A percentile compares a stretch with the other conserved stretches of the same genome.
Evolutionary conservation across 2,797 vertebrate genomes (phyloP).

Genomic region (Squalus acanthias): DNA sequence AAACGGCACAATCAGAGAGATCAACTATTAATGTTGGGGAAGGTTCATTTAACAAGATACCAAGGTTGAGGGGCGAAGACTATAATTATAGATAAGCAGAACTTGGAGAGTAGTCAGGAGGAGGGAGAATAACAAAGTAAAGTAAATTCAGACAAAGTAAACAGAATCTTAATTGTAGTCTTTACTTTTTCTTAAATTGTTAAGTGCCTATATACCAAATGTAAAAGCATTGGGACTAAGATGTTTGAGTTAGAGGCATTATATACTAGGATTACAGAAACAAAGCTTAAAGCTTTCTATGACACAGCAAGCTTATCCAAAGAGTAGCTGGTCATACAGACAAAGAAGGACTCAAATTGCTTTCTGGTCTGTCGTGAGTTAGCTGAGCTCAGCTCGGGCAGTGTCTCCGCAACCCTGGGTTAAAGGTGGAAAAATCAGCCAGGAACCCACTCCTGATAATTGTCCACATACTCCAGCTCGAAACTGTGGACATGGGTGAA

Average conservation of each 20-base stretch:
- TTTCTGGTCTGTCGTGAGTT: not conserved
- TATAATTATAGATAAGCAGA: constrained; percentile 8
- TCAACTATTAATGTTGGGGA: not conserved
- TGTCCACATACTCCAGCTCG: not conserved
- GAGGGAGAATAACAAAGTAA: not conserved
- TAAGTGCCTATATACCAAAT: not conserved
- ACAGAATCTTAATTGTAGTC: not conserved
- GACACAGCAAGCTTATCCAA: not conserved
- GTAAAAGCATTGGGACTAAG: not conserved
- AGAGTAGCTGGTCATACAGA: not conserved
- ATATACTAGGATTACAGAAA: not conserved
- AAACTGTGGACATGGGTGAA: not conserved
- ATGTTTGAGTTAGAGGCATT: not conserved
- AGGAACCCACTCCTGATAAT: not conserved
- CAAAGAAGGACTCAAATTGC: not conserved
- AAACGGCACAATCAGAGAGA: not conserved
- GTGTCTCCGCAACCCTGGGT: not conserved
- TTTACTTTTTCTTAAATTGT: not conserved
- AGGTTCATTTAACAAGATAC: not conserved
- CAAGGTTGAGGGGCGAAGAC: not conserved
- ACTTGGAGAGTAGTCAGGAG: not conserved
- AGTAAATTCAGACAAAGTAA: not conserved
- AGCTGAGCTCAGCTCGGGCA: not conserved
- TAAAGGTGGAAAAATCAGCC: not conserved
- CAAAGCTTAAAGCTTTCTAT: not conserved